Evolutionary conservation across 2,113 vertebrate genomes (phyloP).

Genomic region (Condylura cristata): DNA sequence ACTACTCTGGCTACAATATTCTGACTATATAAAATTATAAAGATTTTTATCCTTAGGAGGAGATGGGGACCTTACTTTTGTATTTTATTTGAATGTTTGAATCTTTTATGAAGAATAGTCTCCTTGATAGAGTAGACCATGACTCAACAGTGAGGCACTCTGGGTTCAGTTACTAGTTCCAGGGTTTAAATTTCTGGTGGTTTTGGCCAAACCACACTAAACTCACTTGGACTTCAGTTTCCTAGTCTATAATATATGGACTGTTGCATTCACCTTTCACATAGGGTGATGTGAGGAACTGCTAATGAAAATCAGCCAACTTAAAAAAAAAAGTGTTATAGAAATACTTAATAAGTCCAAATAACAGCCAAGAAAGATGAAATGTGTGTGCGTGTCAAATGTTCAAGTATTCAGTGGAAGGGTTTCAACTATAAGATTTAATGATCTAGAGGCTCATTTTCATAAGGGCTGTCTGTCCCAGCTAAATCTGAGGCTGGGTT

Average conservation of each 20-base stretch:
- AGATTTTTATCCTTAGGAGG: not conserved
- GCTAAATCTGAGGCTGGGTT: not conserved
- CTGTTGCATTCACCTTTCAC: slow-evolving; percentile 41
- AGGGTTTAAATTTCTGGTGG: slow-evolving; percentile 33
- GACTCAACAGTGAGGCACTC: slow-evolving; percentile 41
- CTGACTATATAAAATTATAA: not conserved
- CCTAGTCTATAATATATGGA: slow-evolving; percentile 53
- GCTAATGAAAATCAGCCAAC: slow-evolving; percentile 56
- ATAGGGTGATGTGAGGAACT: slow-evolving; percentile 21
- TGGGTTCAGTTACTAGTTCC: slow-evolving; percentile 13
- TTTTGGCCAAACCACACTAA: slow-evolving; percentile 31
- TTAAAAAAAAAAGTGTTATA: not conserved
- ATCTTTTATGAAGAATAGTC: slow-evolving; percentile 12
- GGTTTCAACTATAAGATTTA: slow-evolving; percentile 39
- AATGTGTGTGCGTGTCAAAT: not conserved
- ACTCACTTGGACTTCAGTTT: slow-evolving; percentile 44
- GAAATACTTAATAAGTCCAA: slow-evolving; percentile 64
- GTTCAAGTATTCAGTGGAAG: not conserved
- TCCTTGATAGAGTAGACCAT: slow-evolving; percentile 9
- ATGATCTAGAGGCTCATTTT: slow-evolving; percentile 52
- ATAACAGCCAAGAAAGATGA: slow-evolving; percentile 62
- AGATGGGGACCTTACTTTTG: not conserved
- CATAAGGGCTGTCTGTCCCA: not conserved
- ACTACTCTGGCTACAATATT: not conserved
- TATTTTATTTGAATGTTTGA: slow-evolving; percentile 15